Base-by-base conservation (phyloP, 2,113 vertebrate species). In the Tympanuchus pallidicinctus region DNA sequence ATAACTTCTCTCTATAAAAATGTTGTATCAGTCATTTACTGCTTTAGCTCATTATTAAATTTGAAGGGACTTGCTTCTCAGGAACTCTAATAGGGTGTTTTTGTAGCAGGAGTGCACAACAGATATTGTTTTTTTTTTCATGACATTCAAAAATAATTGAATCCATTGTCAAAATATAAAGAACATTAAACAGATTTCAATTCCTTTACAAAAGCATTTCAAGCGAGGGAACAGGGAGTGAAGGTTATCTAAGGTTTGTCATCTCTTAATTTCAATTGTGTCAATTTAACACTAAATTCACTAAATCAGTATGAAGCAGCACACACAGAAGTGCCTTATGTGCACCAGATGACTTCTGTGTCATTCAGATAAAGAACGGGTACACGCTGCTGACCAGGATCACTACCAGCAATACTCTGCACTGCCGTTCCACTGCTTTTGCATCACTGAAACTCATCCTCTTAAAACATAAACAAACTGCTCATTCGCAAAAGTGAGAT, bases 401-500 rank as follows among this genome's bases (percentile, higher is more conserved):
- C 42, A 45, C 30, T 24, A 38, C 24, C 75, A 89, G 69, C 14
- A 88, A 70, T 56, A 30, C 27, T 87, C 75, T 66, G 52, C 5
- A 59, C 63, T 28, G 20, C 50, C 76, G 57, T 59, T 89, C 47
- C 67, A 48, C 40, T 57, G 50, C 75, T 71, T 64, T 30, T 56
- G 56, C 83, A 72, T 86, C 92, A 92, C 30, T 64, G 52, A 85
- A 82, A 79, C 30, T 75, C 89, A 7, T 20, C 80, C 94, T 52
- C 67, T 70, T 24, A 75, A 90, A 92, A 76, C 20, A 84, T 48
- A 96, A 89, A 94, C 84, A 96, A 89, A 94, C 84, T 48, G 79
- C 95, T 97, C 96, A 54, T 80, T 98, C 57, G 57, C 95, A 93
- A 93, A 97, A 97, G 92, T 61, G 90, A 98, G 97, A 97, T 83